A percentile compares a stretch with the other conserved stretches of the same genome.
These are phyloP conservation scores for Ispidina picta DNA, from an alignment of 2,797 vertebrate genomes.

Conservation along the genomic window DNA sequence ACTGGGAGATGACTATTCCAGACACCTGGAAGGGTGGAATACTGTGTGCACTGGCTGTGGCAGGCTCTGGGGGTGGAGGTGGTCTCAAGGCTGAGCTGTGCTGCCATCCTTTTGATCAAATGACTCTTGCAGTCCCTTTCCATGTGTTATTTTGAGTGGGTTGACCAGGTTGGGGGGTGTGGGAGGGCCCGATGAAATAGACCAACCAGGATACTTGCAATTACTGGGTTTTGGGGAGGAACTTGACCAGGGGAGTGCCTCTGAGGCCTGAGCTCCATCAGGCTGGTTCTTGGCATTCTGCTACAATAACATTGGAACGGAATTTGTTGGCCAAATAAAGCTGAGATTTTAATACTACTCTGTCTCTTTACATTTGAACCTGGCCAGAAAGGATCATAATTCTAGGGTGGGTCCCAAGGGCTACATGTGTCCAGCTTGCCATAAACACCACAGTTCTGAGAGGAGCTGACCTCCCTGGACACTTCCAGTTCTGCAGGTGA, in stretches of 20 bases:
- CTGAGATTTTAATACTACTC: slow-evolving; percentile 79
- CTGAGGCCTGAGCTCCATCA: slow-evolving; percentile 19
- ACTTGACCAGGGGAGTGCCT: slow-evolving; percentile 56
- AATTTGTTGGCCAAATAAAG: slow-evolving; percentile 95
- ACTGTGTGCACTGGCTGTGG: slow-evolving; percentile 54
- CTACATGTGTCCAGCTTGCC: not conserved
- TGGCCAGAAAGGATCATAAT: not conserved
- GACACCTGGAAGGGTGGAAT: not conserved
- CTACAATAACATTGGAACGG: slow-evolving; percentile 85
- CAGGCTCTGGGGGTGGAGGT: not conserved
- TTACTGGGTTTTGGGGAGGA: slow-evolving; percentile 45
- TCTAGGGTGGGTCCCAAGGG: not conserved
- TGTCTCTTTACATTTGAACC: not conserved
- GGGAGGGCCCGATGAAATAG: slow-evolving; percentile 15
- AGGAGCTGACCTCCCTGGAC: not conserved
- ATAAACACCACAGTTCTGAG: not conserved
- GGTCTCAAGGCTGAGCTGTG: not conserved
- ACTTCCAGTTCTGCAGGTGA: not conserved
- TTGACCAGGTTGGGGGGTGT: slow-evolving; percentile 24
- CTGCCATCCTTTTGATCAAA: slow-evolving; percentile 16
- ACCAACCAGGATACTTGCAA: slow-evolving; percentile 40
- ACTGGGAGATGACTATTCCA: slow-evolving; percentile 1
- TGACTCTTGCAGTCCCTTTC: not conserved
- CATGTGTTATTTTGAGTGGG: not conserved
- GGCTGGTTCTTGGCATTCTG: slow-evolving; percentile 82